Percentiles rank a stretch among this genome's conserved stretches.
Conservation (phyloP, 37 sponge, comb jelly and placozoan genomes). For the Beroe forskalii region DNA sequence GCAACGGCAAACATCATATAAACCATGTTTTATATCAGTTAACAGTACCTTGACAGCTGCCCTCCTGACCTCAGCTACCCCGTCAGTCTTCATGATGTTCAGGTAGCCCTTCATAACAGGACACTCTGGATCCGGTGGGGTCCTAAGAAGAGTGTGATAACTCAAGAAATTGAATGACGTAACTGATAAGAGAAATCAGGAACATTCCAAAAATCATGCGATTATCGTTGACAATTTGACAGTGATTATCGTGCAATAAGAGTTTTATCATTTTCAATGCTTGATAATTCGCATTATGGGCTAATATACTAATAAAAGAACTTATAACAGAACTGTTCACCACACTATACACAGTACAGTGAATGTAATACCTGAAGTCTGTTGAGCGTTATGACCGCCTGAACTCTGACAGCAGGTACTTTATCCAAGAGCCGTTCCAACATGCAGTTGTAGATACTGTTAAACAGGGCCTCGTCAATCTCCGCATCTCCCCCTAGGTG, state of each 20-base stretch:
- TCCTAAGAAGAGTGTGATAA: background rate
- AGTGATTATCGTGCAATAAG: too few species aligned
- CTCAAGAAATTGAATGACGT: too few species aligned
- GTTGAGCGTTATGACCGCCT: constrained; percentile 51
- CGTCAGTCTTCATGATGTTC: constrained; percentile 60
- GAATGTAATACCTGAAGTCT: constrained; percentile 59
- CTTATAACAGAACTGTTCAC: too few species aligned
- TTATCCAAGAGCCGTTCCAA: constrained; percentile 45
- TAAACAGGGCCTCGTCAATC: constrained; percentile 44
- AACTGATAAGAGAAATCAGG: too few species aligned
- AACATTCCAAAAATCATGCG: too few species aligned
- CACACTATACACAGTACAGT: too few species aligned
- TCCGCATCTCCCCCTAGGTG: constrained; percentile 60
- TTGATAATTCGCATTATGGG: too few species aligned
- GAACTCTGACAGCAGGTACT: constrained; percentile 42
- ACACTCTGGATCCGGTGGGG: constrained; percentile 62
- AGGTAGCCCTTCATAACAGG: constrained; percentile 54
- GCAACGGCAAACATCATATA: too few species aligned
- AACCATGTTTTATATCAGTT: too few species aligned
- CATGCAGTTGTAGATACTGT: constrained; percentile 59
- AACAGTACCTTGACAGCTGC: constrained; percentile 43
- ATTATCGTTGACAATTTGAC: too few species aligned
- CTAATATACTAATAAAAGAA: too few species aligned
- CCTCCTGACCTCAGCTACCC: constrained; percentile 55
- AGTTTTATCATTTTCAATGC: too few species aligned